Evolutionary conservation across 2,888 invertebrate genomes (phyloP).

Genomic region (Tenthredo notha): DNA sequence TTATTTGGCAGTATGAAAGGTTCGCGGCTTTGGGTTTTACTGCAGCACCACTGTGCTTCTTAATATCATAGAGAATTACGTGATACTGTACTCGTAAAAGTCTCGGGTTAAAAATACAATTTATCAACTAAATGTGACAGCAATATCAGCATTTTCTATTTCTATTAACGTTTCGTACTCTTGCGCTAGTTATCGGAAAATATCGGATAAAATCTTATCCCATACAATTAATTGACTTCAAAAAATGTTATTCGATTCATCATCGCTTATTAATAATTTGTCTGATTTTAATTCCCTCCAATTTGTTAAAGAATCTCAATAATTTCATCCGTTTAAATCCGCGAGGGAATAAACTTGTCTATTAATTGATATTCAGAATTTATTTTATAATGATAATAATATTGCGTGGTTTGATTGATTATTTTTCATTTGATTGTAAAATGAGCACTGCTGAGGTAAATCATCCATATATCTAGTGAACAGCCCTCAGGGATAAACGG

Average conservation of each 20-base stretch:
- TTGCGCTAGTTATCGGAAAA: neutral
- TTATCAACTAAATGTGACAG: neutral
- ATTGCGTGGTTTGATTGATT: neutral
- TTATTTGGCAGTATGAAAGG: constrained; percentile 28
- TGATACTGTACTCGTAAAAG: neutral
- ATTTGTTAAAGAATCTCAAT: neutral
- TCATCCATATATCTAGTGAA: neutral
- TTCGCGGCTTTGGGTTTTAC: neutral
- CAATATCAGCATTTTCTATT: neutral
- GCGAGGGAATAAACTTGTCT: neutral
- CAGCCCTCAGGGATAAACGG: constrained; percentile 2
- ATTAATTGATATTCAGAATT: neutral
- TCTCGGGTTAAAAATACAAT: neutral
- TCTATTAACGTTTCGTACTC: neutral
- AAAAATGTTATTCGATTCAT: neutral
- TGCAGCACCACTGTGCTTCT: neutral
- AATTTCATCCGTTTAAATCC: neutral
- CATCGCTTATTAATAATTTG: neutral
- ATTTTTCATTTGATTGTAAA: neutral
- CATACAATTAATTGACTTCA: neutral
- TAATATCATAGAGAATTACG: neutral
- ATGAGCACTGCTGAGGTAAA: neutral
- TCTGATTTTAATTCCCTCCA: neutral
- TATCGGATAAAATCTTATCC: neutral
- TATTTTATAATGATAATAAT: neutral